phyloP scores from a whole-genome alignment of 2,888 invertebrate genomes.

The Lochmaea crataegi region DNA sequence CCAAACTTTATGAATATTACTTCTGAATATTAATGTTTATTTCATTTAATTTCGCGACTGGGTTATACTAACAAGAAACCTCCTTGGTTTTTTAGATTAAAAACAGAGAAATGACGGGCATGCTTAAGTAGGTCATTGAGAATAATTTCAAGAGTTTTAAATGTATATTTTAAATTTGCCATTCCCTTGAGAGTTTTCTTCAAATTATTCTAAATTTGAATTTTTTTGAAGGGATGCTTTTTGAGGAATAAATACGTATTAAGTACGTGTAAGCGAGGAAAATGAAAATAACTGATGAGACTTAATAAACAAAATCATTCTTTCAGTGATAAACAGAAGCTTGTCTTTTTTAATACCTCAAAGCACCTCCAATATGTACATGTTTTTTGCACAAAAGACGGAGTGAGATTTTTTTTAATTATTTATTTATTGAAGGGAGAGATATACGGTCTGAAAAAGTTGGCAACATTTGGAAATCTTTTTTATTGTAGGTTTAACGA shows the following conservation, averaged over 20 bases:
- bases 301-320: not conserved
- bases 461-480: too few species aligned
- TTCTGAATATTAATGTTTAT: conserved; percentile 28
- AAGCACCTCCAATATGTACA: too few species aligned
- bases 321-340: too few species aligned
- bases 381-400: too few species aligned
- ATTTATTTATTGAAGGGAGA: too few species aligned
- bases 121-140: conserved; percentile 6
- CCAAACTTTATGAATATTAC: conserved; percentile 27
- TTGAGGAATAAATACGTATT: not conserved
- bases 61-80: conserved; percentile 6
- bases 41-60: conserved; percentile 16
- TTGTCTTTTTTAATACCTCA: too few species aligned
- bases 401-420: too few species aligned
- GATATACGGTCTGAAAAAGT: too few species aligned
- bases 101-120: conserved; percentile 9
- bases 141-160: not conserved
- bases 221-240: not conserved
- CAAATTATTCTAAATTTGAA: not conserved
- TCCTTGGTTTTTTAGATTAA: conserved; percentile 10
- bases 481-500: too few species aligned
- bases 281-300: not conserved
- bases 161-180: not conserved
- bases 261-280: not conserved
- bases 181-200: not conserved